phyloP scores from a whole-genome alignment of 2,113 vertebrate species.

The Otolemur garnettii region DNA sequence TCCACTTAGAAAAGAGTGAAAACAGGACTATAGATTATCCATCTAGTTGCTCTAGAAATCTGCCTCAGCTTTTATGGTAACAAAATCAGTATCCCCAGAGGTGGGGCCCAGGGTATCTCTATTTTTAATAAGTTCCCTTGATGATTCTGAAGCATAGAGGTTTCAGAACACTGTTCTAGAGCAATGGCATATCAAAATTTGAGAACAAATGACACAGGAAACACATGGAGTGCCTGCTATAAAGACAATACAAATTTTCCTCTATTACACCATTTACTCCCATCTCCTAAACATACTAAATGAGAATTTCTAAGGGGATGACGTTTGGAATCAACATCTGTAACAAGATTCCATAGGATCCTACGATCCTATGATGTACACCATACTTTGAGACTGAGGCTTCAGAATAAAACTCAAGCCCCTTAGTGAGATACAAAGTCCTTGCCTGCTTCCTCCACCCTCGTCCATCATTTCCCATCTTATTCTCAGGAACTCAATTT shows the following conservation, averaged over 20 bases:
- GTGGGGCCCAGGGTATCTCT: background rate
- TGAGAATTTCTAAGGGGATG: slow-evolving; percentile 5
- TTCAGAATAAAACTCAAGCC: background rate
- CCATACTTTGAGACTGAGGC: background rate
- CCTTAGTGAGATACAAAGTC: background rate
- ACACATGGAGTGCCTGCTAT: background rate
- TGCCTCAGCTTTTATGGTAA: background rate
- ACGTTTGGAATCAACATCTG: background rate
- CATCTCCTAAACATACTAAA: background rate
- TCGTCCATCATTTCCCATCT: background rate
- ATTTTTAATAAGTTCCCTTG: background rate
- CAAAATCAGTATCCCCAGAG: background rate
- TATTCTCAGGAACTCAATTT: background rate
- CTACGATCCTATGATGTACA: background rate
- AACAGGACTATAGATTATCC: background rate
- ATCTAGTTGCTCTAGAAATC: background rate
- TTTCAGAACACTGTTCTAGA: background rate
- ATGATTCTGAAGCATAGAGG: slow-evolving; percentile 20
- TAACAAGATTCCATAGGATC: background rate
- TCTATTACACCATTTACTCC: background rate
- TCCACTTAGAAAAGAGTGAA: slow-evolving; percentile 44
- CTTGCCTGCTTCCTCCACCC: background rate
- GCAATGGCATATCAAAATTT: background rate
- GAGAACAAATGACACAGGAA: background rate
- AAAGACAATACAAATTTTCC: background rate